Evolutionary conservation across 2,113 vertebrate species (phyloP).

Genomic region (Eurystomus gularis): DNA sequence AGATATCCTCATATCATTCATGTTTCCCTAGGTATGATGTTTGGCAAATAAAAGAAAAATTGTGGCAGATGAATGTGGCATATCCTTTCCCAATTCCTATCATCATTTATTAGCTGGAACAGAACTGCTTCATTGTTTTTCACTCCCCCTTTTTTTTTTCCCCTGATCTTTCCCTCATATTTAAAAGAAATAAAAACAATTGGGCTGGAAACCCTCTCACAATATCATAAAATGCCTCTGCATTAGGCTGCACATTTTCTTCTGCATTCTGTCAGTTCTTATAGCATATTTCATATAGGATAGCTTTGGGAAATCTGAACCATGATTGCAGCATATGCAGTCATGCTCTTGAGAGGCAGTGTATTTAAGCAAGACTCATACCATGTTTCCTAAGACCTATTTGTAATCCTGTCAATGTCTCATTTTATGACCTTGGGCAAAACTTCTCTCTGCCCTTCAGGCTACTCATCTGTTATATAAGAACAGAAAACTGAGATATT

Average conservation of each 20-base stretch:
- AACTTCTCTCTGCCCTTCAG: slow-evolving; percentile 1
- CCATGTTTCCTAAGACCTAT: neutral
- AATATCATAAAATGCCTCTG: slow-evolving; percentile 4
- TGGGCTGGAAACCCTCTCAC: neutral
- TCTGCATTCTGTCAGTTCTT: neutral
- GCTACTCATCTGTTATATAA: neutral
- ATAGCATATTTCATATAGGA: neutral
- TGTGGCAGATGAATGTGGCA: neutral
- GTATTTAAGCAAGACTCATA: neutral
- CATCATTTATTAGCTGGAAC: slow-evolving; percentile 1
- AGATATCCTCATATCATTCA: neutral
- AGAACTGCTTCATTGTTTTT: neutral
- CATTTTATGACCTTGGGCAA: slow-evolving; percentile 5
- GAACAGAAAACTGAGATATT: neutral
- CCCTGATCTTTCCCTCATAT: neutral
- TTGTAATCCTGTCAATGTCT: neutral
- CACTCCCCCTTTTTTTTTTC: too few species aligned
- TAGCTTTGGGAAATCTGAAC: slow-evolving; percentile 4
- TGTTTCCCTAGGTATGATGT: neutral
- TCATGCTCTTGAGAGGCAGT: neutral
- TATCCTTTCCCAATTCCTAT: neutral
- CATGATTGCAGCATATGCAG: neutral
- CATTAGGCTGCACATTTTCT: neutral
- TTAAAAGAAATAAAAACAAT: slow-evolving; percentile 12
- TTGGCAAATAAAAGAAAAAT: slow-evolving; percentile 23